phyloP scores from a whole-genome alignment of 2,113 vertebrate genomes.

The Pycnonotus jocosus region DNA sequence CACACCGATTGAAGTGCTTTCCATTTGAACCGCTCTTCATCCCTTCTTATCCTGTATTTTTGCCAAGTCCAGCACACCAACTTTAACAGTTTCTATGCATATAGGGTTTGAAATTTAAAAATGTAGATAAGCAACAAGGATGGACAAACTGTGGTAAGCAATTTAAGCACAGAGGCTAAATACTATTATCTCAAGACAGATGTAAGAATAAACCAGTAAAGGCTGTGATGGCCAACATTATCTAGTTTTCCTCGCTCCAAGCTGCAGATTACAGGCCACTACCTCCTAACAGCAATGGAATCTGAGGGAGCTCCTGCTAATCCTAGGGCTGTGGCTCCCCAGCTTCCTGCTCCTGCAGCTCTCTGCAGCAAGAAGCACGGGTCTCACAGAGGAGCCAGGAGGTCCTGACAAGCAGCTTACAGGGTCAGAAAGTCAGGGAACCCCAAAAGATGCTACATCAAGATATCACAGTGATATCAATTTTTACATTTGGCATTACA shows the following conservation, averaged over 20 bases:
- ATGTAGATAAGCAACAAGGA: neutral
- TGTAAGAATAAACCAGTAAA: neutral
- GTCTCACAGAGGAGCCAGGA: neutral
- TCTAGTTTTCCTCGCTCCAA: neutral
- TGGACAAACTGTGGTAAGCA: neutral
- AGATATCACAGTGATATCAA: neutral
- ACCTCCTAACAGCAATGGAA: neutral
- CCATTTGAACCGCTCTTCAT: neutral
- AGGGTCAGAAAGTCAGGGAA: neutral
- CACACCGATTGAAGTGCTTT: neutral
- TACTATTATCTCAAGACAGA: neutral
- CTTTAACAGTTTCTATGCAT: neutral
- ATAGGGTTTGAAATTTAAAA: neutral
- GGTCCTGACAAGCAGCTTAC: neutral
- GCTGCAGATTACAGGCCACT: neutral
- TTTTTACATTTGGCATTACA: neutral
- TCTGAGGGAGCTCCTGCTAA: neutral
- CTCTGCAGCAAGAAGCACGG: accelerated
- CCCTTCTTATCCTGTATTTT: neutral
- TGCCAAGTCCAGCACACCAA: neutral
- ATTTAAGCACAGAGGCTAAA: neutral
- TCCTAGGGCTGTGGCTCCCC: neutral
- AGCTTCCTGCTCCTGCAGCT: neutral
- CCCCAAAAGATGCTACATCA: neutral
- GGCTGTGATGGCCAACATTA: neutral